Evolutionary conservation across 1,140 invertebrate species (phyloP), one percentile per base, ranked within the genome.

Genomic region (Procambarus virginalis): DNA sequence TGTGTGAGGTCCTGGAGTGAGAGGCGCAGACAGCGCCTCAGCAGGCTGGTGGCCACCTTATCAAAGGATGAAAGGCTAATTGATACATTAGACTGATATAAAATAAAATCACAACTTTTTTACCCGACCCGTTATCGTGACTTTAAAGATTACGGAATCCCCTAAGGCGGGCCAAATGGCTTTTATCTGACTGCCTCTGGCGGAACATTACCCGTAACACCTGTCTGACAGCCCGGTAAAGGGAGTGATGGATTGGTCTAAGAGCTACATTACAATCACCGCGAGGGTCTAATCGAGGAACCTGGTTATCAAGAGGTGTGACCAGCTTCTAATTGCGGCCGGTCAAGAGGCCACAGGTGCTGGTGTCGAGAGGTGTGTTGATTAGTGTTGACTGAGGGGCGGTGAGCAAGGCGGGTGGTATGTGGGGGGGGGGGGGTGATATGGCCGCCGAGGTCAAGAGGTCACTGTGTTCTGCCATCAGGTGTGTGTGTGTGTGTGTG

Each of bases 51-150:
- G 64, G 64, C 68, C 5, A n/a, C 5, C 68, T 73, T 73, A 73
- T 73, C 68, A 73, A n/a, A n/a, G 68, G 68, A 73, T 73, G 68
- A 6, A 73, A 10, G n/a, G 20, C n/a, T 73, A 73, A 73, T 73
- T 73, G 68, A 22, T 73, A 34, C 68, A 73, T 73, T 73, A 73
- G 34, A 34, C 34, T 73, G n/a, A 73, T 73, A 2, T 73, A 10
- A 22, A 5, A 20, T 73, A 0, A n/a, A n/a, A 3, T 20, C 10
- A 5, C 12, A 3, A 55, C 12, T 55, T 55, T 55, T 73, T 73
- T 73, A 0, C n/a, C n/a, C 20, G n/a, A 8, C 20, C 14, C n/a
- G 68, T 73, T 73, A 73, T 73, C 68, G 60, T 64, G 4, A 12
- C 60, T 64, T 64, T 64, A 17, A 64, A 64, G 60, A 64, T 64